phyloP scores from a whole-genome alignment of 2,113 vertebrate species.

The Aix galericulata region DNA sequence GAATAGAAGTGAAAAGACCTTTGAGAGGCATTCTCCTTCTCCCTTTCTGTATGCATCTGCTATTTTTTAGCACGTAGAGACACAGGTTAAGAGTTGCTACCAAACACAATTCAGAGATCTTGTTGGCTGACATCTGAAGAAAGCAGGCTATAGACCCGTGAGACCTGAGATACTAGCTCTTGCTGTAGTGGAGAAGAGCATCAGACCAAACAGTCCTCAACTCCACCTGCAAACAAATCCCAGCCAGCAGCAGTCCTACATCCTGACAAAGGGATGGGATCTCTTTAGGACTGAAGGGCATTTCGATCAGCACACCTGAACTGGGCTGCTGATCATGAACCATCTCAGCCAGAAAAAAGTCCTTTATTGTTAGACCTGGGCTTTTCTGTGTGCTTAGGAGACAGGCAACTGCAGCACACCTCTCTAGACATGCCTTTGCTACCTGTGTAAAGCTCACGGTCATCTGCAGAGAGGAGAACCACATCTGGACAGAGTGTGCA shows the following conservation, averaged over 20 bases:
- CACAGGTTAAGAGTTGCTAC: background rate
- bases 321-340: background rate
- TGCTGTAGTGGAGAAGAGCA: background rate
- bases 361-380: background rate
- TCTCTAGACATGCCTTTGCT: background rate
- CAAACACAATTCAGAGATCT: background rate
- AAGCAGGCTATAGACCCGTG: background rate
- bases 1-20: background rate
- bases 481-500: fast-evolving
- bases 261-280: background rate
- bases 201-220: background rate
- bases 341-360: background rate
- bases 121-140: background rate
- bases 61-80: background rate
- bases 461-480: background rate
- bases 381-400: background rate
- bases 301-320: background rate
- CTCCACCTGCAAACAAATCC: background rate
- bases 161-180: background rate
- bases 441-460: background rate
- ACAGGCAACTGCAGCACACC: background rate
- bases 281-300: background rate
- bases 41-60: background rate
- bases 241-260: background rate
- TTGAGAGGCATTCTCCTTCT: background rate